Evolutionary conservation across 1,140 invertebrate species (phyloP).

Genomic region (Manduca sexta): DNA sequence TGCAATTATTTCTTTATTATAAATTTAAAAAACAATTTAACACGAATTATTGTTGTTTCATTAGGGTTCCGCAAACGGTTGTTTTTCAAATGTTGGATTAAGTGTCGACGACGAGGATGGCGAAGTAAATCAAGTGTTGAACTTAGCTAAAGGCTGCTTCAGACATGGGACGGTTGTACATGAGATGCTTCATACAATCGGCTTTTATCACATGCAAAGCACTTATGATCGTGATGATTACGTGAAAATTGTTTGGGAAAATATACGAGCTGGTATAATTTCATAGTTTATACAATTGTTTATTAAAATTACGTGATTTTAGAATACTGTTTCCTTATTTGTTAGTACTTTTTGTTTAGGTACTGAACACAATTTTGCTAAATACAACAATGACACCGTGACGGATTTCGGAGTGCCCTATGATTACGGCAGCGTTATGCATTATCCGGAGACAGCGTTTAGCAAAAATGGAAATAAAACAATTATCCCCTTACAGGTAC

Average conservation of each 20-base stretch:
- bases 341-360: conserved; percentile 42
- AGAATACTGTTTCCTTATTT: not conserved
- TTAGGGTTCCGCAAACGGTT: conserved; percentile 64
- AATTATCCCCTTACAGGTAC: conserved; percentile 75
- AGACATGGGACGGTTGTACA: conserved; percentile 76
- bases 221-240: conserved; percentile 80
- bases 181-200: conserved; percentile 80
- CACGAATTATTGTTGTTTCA: too few species aligned
- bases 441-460: conserved; percentile 80
- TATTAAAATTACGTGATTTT: not conserved
- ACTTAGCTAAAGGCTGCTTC: conserved; percentile 70
- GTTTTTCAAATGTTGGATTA: conserved; percentile 70
- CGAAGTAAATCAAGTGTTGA: conserved; percentile 56
- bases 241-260: conserved; percentile 78
- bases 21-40: too few species aligned
- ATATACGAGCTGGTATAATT: conserved; percentile 73
- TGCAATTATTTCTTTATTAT: too few species aligned
- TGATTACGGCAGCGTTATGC: conserved; percentile 83
- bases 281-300: not conserved
- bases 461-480: conserved; percentile 78
- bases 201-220: conserved; percentile 84
- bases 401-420: conserved; percentile 78
- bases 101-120: conserved; percentile 37
- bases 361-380: conserved; percentile 80
- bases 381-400: conserved; percentile 77